Conservation (phyloP, 2,113 vertebrate species). For the Anseranas semipalmata region DNA sequence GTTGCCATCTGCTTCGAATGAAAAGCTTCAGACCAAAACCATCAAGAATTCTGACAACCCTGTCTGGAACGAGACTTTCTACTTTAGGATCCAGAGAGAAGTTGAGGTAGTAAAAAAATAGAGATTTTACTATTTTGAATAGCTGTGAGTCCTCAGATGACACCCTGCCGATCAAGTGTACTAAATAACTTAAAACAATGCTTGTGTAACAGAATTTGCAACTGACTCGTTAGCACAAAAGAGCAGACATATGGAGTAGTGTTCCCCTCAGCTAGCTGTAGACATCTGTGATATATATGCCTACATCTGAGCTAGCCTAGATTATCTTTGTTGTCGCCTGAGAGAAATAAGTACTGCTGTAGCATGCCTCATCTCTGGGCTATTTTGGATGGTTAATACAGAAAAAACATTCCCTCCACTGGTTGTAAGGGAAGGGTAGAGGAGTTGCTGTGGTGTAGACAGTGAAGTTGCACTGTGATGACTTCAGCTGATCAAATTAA, state of each 20-base stretch:
- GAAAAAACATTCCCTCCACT: neutral
- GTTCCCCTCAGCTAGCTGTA: neutral
- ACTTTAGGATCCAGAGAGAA: slow-evolving; percentile 80
- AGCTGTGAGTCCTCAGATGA: neutral
- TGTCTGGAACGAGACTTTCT: slow-evolving; percentile 87
- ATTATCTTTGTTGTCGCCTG: neutral
- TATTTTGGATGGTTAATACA: neutral
- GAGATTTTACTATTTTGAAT: neutral
- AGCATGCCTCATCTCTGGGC: neutral
- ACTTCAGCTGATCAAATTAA: neutral
- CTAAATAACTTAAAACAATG: neutral
- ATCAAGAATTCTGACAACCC: slow-evolving; percentile 78
- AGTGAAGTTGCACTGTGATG: neutral
- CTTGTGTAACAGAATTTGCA: neutral
- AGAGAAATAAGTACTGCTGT: neutral
- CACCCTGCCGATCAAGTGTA: neutral
- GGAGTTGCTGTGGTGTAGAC: neutral
- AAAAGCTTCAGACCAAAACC: slow-evolving; percentile 76
- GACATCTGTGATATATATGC: neutral
- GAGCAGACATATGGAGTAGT: neutral
- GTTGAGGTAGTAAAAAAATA: slow-evolving; percentile 80
- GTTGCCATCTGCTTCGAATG: slow-evolving; percentile 80
- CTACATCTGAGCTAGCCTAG: neutral
- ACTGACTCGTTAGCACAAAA: neutral
- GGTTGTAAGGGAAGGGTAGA: neutral